Conservation (phyloP, 2,797 vertebrate species). For the Glossophaga mutica region DNA sequence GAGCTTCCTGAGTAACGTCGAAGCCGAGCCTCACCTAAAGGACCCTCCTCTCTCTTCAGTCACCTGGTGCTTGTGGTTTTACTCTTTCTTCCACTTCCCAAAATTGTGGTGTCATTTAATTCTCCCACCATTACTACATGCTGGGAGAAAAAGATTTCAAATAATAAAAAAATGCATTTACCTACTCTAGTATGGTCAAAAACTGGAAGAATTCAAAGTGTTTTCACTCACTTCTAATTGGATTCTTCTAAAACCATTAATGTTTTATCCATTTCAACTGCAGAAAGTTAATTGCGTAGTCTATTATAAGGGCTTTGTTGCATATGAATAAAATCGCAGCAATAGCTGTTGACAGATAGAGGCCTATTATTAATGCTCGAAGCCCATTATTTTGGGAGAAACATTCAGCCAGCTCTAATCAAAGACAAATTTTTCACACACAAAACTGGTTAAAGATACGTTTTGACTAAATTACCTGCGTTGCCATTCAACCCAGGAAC, state of each 20-base stretch:
- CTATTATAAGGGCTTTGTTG: neutral
- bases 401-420: constrained; percentile 65
- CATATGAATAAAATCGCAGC: constrained; percentile 25
- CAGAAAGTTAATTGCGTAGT: constrained; percentile 14
- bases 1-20: neutral
- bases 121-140: constrained; percentile 57
- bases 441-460: constrained; percentile 31
- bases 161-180: constrained; percentile 40
- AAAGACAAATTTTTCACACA: constrained; percentile 58
- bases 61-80: neutral
- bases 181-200: neutral
- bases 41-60: constrained; percentile 53
- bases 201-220: neutral
- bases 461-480: constrained; percentile 66
- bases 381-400: constrained; percentile 61
- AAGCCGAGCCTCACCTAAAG: constrained; percentile 53
- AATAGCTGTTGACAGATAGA: neutral
- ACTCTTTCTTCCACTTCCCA: constrained; percentile 56
- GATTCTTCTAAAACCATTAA: constrained; percentile 19
- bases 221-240: constrained; percentile 11
- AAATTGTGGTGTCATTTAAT: constrained; percentile 51
- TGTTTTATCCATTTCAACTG: constrained; percentile 6
- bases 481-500: constrained; percentile 53
- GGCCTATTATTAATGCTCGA: neutral
- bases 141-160: constrained; percentile 59